Base-by-base conservation (phyloP, 2,888 invertebrate genomes). In the Drosophila testacea region DNA sequence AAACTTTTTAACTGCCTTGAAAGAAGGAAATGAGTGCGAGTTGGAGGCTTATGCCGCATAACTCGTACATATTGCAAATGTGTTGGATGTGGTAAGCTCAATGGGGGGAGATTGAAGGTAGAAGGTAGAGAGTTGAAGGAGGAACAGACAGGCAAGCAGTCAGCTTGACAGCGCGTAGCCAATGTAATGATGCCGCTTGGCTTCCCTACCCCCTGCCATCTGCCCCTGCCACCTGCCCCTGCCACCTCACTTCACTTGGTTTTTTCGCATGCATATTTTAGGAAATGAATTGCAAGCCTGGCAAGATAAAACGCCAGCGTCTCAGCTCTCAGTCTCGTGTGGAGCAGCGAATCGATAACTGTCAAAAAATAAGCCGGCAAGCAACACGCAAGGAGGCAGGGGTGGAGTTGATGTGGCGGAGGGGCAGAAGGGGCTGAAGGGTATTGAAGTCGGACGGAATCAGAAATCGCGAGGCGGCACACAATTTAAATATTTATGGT, bases 401-500 rank as follows among this genome's bases (percentile, higher is more conserved):
- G 22, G 22, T 1, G 22, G 22, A 22, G 3, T 22, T 22, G 22
- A 2, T 22, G 22, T 1, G 22, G 22, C 22, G 4, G 1, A 2
- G 4, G 5, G n/a, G n/a, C n/a, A n/a, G n/a, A 0, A 7, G 22
- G 27, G 16, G 4, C 9, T 9, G 44, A 6, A 22, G 22, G 2
- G 22, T 1, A 22, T 22, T 28, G 28, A 44, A n/a, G 27, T 16
- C 27, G 16, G 22, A 11, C 28, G 44, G 47, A 55, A 59, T 66
- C 78, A 63, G 62, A 75, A 78, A 65, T 77, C 64, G 80, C 77
- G 68, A 52, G 76, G 81, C 77, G 84, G 79, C 71, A 62, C 87
- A 87, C 76, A 90, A 89, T 90, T 90, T 88, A 90, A 90, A 90
- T 90, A 90, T 90, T 90, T 90, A 90, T 90, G 82, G 81, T 72